These are phyloP conservation scores for Crocidura indochinensis DNA, from an alignment of 2,797 vertebrate genomes.

Conservation along the genomic window DNA sequence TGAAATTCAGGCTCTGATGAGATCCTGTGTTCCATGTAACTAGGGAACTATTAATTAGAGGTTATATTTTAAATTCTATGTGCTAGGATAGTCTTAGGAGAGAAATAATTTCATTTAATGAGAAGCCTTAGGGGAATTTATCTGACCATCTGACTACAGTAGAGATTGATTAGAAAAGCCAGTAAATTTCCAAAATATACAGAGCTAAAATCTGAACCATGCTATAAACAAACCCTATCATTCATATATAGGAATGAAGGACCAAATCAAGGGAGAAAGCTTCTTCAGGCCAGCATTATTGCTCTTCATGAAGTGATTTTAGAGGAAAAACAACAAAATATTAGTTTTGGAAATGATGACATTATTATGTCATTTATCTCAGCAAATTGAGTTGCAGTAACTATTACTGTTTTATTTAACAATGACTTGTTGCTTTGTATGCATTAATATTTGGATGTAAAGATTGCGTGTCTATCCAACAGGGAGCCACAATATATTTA, in stretches of 20 bases:
- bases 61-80: conserved; percentile 66
- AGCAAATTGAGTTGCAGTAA: conserved; percentile 5
- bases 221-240: not conserved
- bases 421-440: too few relatives aligned
- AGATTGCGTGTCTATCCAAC: too few relatives aligned
- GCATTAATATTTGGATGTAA: too few relatives aligned
- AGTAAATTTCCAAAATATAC: not conserved
- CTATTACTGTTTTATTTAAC: too few relatives aligned
- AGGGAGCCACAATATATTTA: too few relatives aligned
- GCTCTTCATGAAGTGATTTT: conserved; percentile 36
- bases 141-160: conserved; percentile 30
- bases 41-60: conserved; percentile 70
- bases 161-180: conserved; percentile 35
- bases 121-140: not conserved
- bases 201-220: conserved; percentile 1
- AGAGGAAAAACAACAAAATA: conserved; percentile 42
- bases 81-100: conserved; percentile 34
- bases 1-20: accelerated
- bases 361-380: conserved; percentile 51
- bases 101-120: conserved; percentile 67
- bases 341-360: conserved; percentile 30
- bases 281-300: not conserved
- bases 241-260: conserved; percentile 25
- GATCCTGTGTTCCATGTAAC: not conserved
- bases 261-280: not conserved